Percentiles rank a stretch among this genome's conserved stretches.
Evolutionary conservation across 2,797 vertebrate genomes (phyloP).

Genomic region (Melanitta fusca): DNA sequence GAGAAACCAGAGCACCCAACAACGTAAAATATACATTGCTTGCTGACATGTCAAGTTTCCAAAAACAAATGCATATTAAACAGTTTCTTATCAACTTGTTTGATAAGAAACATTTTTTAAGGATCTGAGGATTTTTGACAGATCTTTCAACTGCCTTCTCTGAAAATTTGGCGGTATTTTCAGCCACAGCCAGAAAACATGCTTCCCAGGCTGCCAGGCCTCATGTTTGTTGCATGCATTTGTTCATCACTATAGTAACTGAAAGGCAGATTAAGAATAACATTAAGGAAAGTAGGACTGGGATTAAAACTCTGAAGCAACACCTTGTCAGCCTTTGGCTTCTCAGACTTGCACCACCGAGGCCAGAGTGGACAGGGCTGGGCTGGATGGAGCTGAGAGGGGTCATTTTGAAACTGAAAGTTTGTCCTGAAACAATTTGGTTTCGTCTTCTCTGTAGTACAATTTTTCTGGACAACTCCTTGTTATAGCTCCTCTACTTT

Average conservation of each 20-base stretch:
- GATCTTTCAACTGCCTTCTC: neutral
- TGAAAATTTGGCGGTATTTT: neutral
- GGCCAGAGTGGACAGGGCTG: neutral
- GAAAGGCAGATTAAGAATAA: slow-evolving; percentile 32
- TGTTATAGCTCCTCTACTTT: neutral
- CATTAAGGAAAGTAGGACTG: neutral
- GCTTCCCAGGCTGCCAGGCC: slow-evolving; percentile 1
- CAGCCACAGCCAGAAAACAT: neutral
- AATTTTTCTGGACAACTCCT: neutral
- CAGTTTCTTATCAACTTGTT: neutral
- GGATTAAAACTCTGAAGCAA: neutral
- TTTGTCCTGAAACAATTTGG: neutral
- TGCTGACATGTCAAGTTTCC: neutral
- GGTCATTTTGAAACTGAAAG: neutral
- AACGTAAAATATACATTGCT: neutral
- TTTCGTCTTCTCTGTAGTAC: neutral
- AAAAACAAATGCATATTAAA: neutral
- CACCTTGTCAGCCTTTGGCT: neutral
- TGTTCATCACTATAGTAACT: slow-evolving; percentile 64
- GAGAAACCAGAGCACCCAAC: neutral
- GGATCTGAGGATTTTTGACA: neutral
- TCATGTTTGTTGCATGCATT: neutral
- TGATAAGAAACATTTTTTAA: neutral
- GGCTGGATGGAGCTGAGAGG: neutral
- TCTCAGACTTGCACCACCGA: neutral